These are phyloP conservation scores for Megamerina dolium DNA, from an alignment of 2,888 invertebrate genomes.

Conservation along the genomic window DNA sequence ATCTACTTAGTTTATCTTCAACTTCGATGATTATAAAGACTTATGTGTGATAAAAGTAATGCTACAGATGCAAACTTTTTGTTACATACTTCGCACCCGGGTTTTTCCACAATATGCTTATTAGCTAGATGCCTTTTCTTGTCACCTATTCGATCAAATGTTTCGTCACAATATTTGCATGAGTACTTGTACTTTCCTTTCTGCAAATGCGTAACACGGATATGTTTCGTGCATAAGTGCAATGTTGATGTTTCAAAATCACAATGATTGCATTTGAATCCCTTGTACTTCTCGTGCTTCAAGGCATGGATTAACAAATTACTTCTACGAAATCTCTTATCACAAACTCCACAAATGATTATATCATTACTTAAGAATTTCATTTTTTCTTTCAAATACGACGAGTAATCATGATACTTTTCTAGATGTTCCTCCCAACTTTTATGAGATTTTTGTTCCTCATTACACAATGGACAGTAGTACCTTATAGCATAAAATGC, in stretches of 20 bases:
- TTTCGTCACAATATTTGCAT: slow-evolving; percentile 12
- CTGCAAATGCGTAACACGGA: slow-evolving; percentile 3
- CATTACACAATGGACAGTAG: slow-evolving; percentile 13
- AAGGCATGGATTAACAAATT: slow-evolving; percentile 6
- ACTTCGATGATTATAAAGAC: slow-evolving; percentile 12
- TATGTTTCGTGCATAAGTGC: background rate
- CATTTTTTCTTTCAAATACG: too few relatives aligned
- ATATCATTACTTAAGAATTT: too few relatives aligned
- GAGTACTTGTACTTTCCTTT: background rate
- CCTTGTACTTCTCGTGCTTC: slow-evolving; percentile 8
- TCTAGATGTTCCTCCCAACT: slow-evolving; percentile 12
- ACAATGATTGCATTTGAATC: slow-evolving; percentile 15
- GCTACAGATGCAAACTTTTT: slow-evolving; percentile 8
- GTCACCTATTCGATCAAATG: background rate
- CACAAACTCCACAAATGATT: slow-evolving; percentile 8
- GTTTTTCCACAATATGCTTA: slow-evolving; percentile 5
- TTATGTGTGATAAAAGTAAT: slow-evolving; percentile 13
- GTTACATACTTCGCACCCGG: slow-evolving; percentile 8
- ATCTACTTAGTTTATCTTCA: slow-evolving; percentile 13
- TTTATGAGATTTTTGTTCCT: background rate
- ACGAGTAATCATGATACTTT: slow-evolving; percentile 11
- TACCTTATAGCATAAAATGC: too few relatives aligned
- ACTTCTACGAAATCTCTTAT: background rate
- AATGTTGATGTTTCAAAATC: background rate
- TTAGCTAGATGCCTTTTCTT: background rate